Conservation (phyloP, 2,797 vertebrate species). For the Carcharodon carcharias region DNA sequence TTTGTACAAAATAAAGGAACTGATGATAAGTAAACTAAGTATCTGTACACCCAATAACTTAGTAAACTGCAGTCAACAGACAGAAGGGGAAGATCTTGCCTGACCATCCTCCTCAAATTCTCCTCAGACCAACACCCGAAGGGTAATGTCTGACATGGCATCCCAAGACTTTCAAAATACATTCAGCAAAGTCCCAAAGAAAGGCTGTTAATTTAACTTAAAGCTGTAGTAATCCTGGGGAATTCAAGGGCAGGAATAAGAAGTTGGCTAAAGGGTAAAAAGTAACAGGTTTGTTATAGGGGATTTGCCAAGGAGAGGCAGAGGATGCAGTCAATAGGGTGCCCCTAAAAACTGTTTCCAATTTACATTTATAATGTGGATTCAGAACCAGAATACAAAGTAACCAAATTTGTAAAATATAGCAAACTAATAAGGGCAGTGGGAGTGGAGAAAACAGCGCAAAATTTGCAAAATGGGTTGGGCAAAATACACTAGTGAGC, state of each 20-base stretch:
- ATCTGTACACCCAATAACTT: neutral
- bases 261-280: neutral
- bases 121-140: neutral
- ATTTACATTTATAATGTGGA: no score
- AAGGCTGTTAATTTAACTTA: no score
- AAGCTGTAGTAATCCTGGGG: no score
- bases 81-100: neutral
- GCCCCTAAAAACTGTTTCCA: neutral
- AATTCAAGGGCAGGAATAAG: neutral
- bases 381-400: neutral
- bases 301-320: neutral
- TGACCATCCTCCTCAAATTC: neutral
- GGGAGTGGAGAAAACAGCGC: neutral
- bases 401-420: neutral
- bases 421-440: neutral
- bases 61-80: neutral
- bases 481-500: no score
- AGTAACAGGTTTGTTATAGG: neutral
- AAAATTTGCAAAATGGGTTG: neutral
- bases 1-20: neutral
- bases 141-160: neutral
- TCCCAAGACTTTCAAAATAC: no score
- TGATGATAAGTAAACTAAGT: neutral
- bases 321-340: neutral
- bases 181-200: no score